A percentile compares a stretch with the other conserved stretches of the same genome.
phyloP scores from a whole-genome alignment of 2,113 vertebrate genomes.

The Coryphaenoides rupestris region DNA sequence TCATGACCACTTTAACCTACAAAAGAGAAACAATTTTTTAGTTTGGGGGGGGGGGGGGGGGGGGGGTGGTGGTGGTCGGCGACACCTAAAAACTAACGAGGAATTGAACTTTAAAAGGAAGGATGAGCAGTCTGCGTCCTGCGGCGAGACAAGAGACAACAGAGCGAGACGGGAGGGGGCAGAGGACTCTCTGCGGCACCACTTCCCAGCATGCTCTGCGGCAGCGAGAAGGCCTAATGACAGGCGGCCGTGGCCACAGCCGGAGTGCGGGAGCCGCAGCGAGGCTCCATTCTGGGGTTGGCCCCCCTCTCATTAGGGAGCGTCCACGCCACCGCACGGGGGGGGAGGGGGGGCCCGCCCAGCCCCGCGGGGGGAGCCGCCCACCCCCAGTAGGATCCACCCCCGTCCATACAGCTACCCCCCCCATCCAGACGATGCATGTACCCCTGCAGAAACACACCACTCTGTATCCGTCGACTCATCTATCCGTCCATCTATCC shows the following conservation, averaged over 20 bases:
- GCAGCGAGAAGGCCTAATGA: slow-evolving; percentile 67
- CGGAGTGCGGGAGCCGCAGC: slow-evolving; percentile 55
- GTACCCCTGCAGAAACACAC: neutral
- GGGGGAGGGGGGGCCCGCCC: no score
- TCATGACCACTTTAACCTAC: slow-evolving; percentile 29
- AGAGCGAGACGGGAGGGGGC: slow-evolving; percentile 42
- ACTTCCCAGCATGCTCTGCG: slow-evolving; percentile 69
- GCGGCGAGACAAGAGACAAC: neutral
- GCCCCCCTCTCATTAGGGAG: slow-evolving; percentile 62
- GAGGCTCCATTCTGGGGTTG: slow-evolving; percentile 40
- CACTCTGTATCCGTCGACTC: neutral
- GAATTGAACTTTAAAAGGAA: slow-evolving; percentile 31
- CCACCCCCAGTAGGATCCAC: no score
- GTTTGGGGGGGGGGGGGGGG: slow-evolving; percentile 19
- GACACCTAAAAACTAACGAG: slow-evolving; percentile 13
- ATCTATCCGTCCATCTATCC: neutral
- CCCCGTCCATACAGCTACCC: neutral
- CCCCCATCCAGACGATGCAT: neutral
- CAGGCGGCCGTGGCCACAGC: slow-evolving; percentile 60
- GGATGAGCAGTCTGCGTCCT: slow-evolving; percentile 34
- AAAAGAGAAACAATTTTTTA: neutral
- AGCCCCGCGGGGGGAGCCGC: no score
- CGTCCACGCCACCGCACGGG: slow-evolving; percentile 44
- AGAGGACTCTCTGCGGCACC: slow-evolving; percentile 44
- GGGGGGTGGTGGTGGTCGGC: neutral